Percentiles rank a stretch among this genome's conserved stretches.
Evolutionary conservation across 2,888 invertebrate species (phyloP).

Genomic region (Tineola bisselliella): DNA sequence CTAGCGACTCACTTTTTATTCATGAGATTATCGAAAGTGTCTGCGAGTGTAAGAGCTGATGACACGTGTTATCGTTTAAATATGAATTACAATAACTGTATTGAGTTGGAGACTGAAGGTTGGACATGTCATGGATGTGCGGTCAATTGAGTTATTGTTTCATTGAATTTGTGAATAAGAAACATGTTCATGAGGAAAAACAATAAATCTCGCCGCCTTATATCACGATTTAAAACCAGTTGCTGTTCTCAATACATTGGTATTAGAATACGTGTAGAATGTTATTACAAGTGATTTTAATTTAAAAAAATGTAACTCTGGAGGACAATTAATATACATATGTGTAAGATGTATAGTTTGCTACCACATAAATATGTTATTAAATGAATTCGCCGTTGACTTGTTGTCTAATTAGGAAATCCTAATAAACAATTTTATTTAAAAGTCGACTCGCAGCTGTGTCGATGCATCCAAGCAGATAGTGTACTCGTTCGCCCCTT

Average conservation of each 20-base stretch:
- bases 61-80: slow-evolving; percentile 7
- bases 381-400: neutral
- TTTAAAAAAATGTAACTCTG: no score
- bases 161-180: neutral
- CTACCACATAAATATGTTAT: neutral
- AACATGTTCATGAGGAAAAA: neutral
- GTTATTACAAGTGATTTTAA: no score
- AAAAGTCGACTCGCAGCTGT: slow-evolving; percentile 41
- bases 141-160: neutral
- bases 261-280: no score
- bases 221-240: neutral
- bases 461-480: slow-evolving; percentile 35
- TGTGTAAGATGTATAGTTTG: no score
- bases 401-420: slow-evolving; percentile 1
- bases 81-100: neutral
- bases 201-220: neutral
- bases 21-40: slow-evolving; percentile 44
- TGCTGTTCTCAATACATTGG: no score
- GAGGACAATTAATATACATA: no score
- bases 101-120: no score
- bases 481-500: slow-evolving; percentile 21
- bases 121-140: neutral
- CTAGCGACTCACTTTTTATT: slow-evolving; percentile 45
- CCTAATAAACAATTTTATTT: slow-evolving; percentile 21
- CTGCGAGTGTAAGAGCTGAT: slow-evolving; percentile 24